Evolutionary conservation across 1,140 invertebrate genomes (phyloP).

Genomic region (Bombus sylvicola): DNA sequence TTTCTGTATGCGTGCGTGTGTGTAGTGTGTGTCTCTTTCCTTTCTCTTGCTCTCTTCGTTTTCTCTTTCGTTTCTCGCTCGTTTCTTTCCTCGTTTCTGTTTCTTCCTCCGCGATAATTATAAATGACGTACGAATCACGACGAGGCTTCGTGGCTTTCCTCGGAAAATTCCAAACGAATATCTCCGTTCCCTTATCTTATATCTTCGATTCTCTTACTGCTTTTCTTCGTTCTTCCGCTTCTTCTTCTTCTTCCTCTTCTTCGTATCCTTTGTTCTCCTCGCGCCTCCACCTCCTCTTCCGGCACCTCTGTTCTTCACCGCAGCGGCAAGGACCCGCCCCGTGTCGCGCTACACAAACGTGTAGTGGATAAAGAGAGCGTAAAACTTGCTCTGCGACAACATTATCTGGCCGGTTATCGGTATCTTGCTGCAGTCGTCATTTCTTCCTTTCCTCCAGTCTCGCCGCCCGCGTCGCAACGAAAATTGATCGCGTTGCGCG

Average conservation of each 20-base stretch:
- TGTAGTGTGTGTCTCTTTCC: neutral
- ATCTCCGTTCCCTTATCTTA: neutral
- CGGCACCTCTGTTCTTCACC: conserved; percentile 61
- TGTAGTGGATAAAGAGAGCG: conserved; percentile 80
- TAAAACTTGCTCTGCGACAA: conserved; percentile 80
- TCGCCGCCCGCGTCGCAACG: conserved; percentile 64
- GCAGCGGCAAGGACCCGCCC: conserved; percentile 76
- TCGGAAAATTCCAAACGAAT: neutral
- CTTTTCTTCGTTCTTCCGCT: neutral
- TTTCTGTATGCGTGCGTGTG: neutral
- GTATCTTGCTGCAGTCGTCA: conserved; percentile 56
- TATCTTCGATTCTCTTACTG: neutral
- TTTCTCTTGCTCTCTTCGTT: neutral
- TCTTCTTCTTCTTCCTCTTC: conserved; percentile 16
- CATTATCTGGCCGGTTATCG: conserved; percentile 74
- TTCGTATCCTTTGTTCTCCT: conserved; percentile 21
- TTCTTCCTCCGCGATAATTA: neutral
- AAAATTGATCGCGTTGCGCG: conserved; percentile 72
- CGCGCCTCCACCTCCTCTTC: conserved; percentile 25
- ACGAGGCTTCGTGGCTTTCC: neutral
- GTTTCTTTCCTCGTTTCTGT: neutral
- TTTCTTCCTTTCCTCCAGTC: conserved; percentile 58
- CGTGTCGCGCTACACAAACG: conserved; percentile 77
- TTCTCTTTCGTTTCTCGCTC: conserved; percentile 10
- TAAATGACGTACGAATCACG: neutral